Conservation (phyloP, 2,113 vertebrate species). For the Baryphthengus martii region DNA sequence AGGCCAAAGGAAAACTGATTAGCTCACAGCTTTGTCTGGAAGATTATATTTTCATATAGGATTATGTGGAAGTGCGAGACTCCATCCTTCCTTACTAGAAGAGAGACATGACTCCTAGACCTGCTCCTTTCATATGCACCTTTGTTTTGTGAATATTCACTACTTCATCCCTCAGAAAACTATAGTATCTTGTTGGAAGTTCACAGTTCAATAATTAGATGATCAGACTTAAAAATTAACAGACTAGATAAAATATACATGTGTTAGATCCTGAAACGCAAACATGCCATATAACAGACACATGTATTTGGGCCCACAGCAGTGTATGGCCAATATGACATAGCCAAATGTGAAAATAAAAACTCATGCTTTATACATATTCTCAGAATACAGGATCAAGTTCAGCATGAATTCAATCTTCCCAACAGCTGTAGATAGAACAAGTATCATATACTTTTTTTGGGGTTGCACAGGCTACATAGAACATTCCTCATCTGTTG, state of each 20-base stretch:
- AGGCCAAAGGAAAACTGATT: not conserved
- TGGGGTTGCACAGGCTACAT: not conserved
- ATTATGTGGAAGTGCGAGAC: not conserved
- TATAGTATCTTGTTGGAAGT: not conserved
- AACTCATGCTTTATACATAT: not conserved
- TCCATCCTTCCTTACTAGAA: not conserved
- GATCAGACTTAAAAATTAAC: not conserved
- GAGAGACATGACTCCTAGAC: not conserved
- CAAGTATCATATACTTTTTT: not conserved
- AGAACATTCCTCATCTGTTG: not conserved
- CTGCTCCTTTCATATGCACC: not conserved
- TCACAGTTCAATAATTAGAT: not conserved
- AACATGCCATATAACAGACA: not conserved
- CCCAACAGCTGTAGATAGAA: rapidly evolving
- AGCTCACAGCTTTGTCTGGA: not conserved
- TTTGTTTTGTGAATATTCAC: not conserved
- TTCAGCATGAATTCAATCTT: not conserved
- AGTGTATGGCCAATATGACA: not conserved
- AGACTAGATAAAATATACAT: not conserved
- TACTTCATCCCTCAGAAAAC: not conserved
- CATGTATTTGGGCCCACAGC: not conserved
- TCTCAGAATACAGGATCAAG: not conserved
- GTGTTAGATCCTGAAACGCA: not conserved
- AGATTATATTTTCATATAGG: not conserved
- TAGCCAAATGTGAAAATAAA: not conserved